Evolutionary conservation across 2,888 invertebrate species (phyloP).

Genomic region (Acanthosepion pharaonis): DNA sequence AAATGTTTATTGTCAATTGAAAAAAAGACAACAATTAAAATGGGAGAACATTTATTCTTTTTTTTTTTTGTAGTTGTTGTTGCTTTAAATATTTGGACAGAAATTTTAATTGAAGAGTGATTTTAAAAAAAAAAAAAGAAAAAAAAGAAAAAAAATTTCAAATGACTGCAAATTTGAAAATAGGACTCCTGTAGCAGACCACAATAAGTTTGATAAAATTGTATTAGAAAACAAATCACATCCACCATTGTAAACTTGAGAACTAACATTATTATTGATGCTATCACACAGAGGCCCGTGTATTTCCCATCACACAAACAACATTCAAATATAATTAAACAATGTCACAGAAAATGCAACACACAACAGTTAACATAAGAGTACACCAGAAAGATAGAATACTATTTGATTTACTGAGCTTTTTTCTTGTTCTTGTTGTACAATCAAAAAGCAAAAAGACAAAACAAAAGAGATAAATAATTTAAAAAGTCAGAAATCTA

Average conservation of each 20-base stretch:
- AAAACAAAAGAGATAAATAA: neutral
- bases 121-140: too few relatives aligned
- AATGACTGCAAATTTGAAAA: slow-evolving; percentile 24
- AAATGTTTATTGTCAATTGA: neutral
- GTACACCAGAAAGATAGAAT: slow-evolving; percentile 36
- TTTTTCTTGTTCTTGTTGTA: neutral
- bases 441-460: slow-evolving; percentile 38
- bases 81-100: neutral
- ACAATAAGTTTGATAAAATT: neutral
- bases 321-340: slow-evolving; percentile 36
- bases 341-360: neutral
- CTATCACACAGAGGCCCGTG: neutral
- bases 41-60: neutral
- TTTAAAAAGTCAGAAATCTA: slow-evolving; percentile 5
- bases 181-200: neutral
- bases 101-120: neutral
- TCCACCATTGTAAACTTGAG: neutral
- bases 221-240: neutral
- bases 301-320: slow-evolving; percentile 38
- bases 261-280: neutral
- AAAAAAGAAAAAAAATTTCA: neutral
- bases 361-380: slow-evolving; percentile 35
- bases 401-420: neutral
- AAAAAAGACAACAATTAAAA: slow-evolving; percentile 39
- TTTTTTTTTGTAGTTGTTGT: neutral